These are phyloP conservation scores for Craseonycteris thonglongyai DNA, from an alignment of 2,113 vertebrate genomes.

Conservation along the genomic window DNA sequence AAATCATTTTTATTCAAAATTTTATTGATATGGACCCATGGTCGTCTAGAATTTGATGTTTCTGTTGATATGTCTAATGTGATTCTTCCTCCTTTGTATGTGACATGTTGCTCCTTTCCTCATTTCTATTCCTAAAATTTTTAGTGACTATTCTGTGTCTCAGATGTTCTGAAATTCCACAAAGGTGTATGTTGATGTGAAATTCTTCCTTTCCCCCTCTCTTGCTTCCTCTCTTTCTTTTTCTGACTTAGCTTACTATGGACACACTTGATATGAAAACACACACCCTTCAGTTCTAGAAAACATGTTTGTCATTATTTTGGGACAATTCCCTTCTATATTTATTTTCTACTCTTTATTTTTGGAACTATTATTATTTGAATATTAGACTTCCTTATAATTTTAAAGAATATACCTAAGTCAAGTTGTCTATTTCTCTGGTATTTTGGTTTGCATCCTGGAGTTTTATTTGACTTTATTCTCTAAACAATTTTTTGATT, in stretches of 20 bases:
- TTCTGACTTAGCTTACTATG: not conserved
- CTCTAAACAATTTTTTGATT: not conserved
- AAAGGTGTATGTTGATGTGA: not conserved
- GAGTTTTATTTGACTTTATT: not conserved
- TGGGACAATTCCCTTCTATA: not conserved
- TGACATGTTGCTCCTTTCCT: not conserved
- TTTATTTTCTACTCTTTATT: not conserved
- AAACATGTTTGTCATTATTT: not conserved
- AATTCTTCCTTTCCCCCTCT: not conserved
- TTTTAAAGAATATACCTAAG: not conserved
- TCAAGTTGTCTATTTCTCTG: not conserved
- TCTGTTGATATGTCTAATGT: not conserved
- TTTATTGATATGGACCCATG: not conserved
- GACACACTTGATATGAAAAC: not conserved
- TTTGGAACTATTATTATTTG: not conserved
- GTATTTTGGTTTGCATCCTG: not conserved
- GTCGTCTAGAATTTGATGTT: not conserved
- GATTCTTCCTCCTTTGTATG: not conserved
- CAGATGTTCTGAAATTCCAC: not conserved
- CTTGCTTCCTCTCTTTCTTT: not conserved
- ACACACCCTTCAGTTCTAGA: not conserved
- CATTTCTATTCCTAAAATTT: not conserved
- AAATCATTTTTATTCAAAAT: not conserved
- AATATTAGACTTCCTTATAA: not conserved
- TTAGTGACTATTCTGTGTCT: not conserved